Evolutionary conservation across 1,140 invertebrate species (phyloP), one percentile per base, ranked within the genome.

Genomic region (Macrostomum lignano): DNA sequence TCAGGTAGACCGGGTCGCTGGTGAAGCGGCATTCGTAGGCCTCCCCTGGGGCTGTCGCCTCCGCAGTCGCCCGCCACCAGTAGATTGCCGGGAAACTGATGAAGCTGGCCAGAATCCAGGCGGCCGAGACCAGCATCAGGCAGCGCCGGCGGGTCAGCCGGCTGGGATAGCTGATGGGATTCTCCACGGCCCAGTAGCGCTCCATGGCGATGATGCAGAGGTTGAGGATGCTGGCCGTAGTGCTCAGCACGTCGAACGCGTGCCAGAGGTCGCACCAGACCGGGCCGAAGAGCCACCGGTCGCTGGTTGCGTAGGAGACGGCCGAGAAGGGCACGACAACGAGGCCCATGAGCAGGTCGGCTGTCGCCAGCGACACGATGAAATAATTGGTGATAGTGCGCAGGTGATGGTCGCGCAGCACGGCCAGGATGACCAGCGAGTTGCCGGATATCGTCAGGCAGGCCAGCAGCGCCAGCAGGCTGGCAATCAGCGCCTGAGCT

Each of bases 101-200:
- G 11, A 82, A 57, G 3, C 73, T 67, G 0, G 76, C 82, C 3
- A 82, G 62, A 1, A 77, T 49, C 86, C 86, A 96, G 0, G 93
- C 81, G 7, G 74, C 67, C 2, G 68, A 70, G 37, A 93, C 86
- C 52, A 82, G 78, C 5, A 72, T 60, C 4, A 91, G 59, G 1
- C 88, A 84, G 20, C 81, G 65, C 42, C 76, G 73, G n/a, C 79
- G 55, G 1, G 84, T 88, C 37, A 86, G 67, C 53, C 84, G 82
- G 48, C 82, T 76, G 3, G 82, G 79, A 57, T 96, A 94, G 47
- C 84, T 81, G 36, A 96, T 79, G 0, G 86, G 86, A 53, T 93
- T 82, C 1, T 81, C 91, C 30, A 94, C 93, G 5, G 86, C 86
- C 73, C 49, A 57, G 35, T 58, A 60, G 14, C 56, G 42, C 39